Percentiles rank a stretch among this genome's conserved stretches.
phyloP scores from a whole-genome alignment of 2,113 vertebrate genomes.

The Synchiropus splendidus region DNA sequence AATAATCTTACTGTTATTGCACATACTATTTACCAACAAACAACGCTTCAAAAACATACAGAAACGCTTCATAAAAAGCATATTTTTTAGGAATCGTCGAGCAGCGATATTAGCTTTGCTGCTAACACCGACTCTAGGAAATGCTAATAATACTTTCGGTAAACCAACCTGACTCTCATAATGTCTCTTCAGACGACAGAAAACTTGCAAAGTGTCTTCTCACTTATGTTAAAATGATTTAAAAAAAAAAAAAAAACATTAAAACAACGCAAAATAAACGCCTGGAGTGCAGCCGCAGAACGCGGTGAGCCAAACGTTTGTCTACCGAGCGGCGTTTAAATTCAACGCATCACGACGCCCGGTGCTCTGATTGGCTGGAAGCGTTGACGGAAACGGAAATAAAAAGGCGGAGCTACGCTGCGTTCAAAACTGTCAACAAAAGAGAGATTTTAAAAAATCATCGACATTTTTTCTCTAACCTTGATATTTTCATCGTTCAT shows the following conservation, averaged over 20 bases:
- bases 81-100: too few species aligned
- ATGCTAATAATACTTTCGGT: not conserved
- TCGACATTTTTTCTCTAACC: too few species aligned
- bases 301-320: too few species aligned
- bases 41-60: too few species aligned
- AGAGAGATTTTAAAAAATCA: too few species aligned
- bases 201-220: not conserved
- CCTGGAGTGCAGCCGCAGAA: not conserved
- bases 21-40: too few species aligned
- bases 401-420: not conserved
- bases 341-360: constrained; percentile 21
- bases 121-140: too few species aligned
- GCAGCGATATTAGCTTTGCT: too few species aligned
- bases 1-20: too few species aligned
- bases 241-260: constrained; percentile 4
- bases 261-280: not conserved
- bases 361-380: constrained; percentile 34
- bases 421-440: too few species aligned
- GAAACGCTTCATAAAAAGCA: too few species aligned
- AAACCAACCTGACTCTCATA: constrained; percentile 56
- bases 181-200: constrained; percentile 1
- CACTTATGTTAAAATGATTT: not conserved
- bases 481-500: too few species aligned
- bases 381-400: constrained; percentile 4
- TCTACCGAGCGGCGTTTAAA: constrained; percentile 35